Evolutionary conservation across 2,113 vertebrate genomes (phyloP).

Genomic region (Jaculus jaculus): DNA sequence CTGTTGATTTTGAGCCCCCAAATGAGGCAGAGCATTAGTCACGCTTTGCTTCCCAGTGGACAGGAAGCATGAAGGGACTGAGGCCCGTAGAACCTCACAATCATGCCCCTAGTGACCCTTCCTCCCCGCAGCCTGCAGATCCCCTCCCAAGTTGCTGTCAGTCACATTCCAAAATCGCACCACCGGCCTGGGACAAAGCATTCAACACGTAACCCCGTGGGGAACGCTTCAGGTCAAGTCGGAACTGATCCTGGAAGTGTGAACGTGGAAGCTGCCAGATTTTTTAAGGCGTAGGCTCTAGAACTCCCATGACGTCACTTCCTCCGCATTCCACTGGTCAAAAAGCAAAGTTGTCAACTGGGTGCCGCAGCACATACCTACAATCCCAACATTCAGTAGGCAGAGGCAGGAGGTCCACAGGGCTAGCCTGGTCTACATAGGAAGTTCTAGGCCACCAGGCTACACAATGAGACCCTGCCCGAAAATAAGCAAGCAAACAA

Average conservation of each 20-base stretch:
- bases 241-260: not conserved
- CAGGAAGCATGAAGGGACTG: not conserved
- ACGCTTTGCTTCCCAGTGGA: not conserved
- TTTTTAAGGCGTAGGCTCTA: not conserved
- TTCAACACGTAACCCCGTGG: not conserved
- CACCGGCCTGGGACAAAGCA: not conserved
- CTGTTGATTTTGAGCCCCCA: not conserved
- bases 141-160: not conserved
- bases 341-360: not conserved
- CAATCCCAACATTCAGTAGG: not conserved
- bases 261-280: not conserved
- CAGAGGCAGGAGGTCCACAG: not conserved
- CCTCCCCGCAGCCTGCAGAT: not conserved
- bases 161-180: not conserved
- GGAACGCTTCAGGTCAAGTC: not conserved
- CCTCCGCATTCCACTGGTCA: not conserved
- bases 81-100: not conserved
- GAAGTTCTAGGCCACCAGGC: not conserved
- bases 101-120: not conserved
- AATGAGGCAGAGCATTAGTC: not conserved
- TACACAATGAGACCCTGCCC: not conserved
- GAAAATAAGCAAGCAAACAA: not conserved
- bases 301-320: not conserved
- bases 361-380: too few relatives aligned
- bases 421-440: not conserved